Conservation (phyloP, 2,888 invertebrate species). For the Choristoneura rosaceana region DNA sequence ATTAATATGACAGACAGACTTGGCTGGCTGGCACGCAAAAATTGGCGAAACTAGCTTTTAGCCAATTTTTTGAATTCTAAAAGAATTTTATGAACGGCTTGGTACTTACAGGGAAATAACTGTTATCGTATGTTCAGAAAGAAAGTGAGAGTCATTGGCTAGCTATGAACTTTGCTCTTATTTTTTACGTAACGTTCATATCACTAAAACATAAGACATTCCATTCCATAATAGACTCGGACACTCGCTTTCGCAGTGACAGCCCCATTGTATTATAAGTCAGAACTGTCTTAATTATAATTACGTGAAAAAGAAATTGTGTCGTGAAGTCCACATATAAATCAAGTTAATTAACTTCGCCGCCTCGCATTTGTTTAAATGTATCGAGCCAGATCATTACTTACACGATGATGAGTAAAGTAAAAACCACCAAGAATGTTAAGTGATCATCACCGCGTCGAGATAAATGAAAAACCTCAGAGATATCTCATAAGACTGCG, state of each 20-base stretch:
- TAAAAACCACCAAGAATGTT: constrained; percentile 2
- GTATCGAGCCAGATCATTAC: constrained; percentile 32
- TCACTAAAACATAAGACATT: not conserved
- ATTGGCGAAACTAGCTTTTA: too few species aligned
- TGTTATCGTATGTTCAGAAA: not conserved
- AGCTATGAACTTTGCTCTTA: not conserved
- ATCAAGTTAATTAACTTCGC: constrained; percentile 32
- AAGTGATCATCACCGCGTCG: constrained; percentile 1
- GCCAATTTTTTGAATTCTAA: too few species aligned
- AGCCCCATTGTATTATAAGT: not conserved
- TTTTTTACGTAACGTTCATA: not conserved
- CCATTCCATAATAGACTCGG: not conserved
- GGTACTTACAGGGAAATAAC: too few species aligned
- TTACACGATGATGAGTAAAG: constrained; percentile 9
- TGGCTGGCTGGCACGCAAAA: too few species aligned
- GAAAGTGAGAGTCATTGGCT: not conserved
- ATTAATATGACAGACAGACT: too few species aligned
- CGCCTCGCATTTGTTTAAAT: constrained; percentile 15
- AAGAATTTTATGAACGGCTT: too few species aligned
- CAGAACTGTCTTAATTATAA: constrained; percentile 29
- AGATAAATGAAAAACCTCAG: not conserved
- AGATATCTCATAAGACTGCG: too few species aligned
- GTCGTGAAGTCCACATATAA: constrained; percentile 34
- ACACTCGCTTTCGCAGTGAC: constrained; percentile 2
- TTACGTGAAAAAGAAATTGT: constrained; percentile 40